Base-by-base conservation (phyloP, 2,113 vertebrate genomes). In the Pygoscelis antarcticus region DNA sequence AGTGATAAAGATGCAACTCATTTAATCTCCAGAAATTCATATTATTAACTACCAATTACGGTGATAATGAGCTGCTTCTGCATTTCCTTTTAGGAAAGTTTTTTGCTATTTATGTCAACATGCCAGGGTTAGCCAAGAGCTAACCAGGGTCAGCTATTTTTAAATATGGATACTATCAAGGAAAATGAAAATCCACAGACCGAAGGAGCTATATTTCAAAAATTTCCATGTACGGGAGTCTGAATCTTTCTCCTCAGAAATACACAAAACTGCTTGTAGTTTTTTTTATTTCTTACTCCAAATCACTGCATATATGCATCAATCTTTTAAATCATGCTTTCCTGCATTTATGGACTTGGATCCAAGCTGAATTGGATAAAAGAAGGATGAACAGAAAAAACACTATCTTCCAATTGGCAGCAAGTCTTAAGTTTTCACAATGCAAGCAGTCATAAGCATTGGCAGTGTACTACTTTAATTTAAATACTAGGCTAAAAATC, bases 91-190 rank as follows among this genome's bases (percentile, higher is more conserved):
- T 9, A 69, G 87, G 64, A 96, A 91, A n/a, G 1, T 30, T 52
- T 72, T 79, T 55, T 88, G 57, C 68, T 92, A 80, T 77, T 86
- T 80, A 71, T 75, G 85, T 34, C 83, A 69, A 10, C 7, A 10
- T 60, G 49, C 34, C 82, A 81, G n/a, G 16, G 52, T 32, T 68
- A 79, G 77, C 92, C 89, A 82, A 51, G 18, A 89, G 66, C 86
- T 75, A 70, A 51, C 14, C 76, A 82, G 27, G 61, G 60, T 78
- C 61, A 66, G 83, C 49, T 91, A 91, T 93, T 96, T 96, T 95
- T 92, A 97, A 96, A 58, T 60, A 79, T 32, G 29, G 80, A 82
- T 76, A 27, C 65, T 89, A 49, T 40, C 84, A 87, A 82, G 57
- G 65, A 89, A 75, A 83, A 89, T 75, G 55, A 58, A 87, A 96